A percentile compares a stretch with the other conserved stretches of the same genome.
phyloP scores from a whole-genome alignment of 2,797 vertebrate genomes.

The Malacoraja senta region DNA sequence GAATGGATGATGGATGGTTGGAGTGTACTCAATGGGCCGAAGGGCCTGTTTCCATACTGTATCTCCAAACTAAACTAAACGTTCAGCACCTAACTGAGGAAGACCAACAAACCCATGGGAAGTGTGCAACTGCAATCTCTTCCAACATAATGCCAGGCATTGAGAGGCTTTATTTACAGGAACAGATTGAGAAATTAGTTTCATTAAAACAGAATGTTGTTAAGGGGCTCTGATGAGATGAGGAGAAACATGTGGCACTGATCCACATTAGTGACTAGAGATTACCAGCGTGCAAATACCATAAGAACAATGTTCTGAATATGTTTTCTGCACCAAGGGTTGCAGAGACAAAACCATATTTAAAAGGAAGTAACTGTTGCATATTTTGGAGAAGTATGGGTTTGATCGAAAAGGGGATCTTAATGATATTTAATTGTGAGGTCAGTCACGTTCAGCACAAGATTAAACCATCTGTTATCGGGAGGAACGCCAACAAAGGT shows the following conservation, averaged over 20 bases:
- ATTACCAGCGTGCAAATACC: background rate
- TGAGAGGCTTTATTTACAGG: background rate
- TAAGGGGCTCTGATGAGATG: background rate
- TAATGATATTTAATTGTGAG: background rate
- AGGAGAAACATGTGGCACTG: background rate
- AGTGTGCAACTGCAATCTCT: background rate
- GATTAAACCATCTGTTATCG: background rate
- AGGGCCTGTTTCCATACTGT: too few relatives aligned
- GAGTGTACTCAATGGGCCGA: too few relatives aligned
- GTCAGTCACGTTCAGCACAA: background rate
- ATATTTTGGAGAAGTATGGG: background rate
- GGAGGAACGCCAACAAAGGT: background rate
- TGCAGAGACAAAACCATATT: background rate
- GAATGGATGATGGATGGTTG: too few relatives aligned
- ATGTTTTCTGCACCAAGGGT: background rate
- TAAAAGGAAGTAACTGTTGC: background rate
- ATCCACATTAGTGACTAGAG: background rate
- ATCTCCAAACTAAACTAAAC: background rate
- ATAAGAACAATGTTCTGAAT: background rate
- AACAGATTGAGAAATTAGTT: background rate
- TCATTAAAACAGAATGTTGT: background rate
- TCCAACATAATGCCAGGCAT: background rate
- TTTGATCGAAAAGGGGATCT: background rate
- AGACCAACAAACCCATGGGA: background rate
- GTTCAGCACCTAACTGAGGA: background rate